These are phyloP conservation scores for Tylochromis polylepis DNA, from an alignment of 2,113 vertebrate species.

Conservation along the genomic window DNA sequence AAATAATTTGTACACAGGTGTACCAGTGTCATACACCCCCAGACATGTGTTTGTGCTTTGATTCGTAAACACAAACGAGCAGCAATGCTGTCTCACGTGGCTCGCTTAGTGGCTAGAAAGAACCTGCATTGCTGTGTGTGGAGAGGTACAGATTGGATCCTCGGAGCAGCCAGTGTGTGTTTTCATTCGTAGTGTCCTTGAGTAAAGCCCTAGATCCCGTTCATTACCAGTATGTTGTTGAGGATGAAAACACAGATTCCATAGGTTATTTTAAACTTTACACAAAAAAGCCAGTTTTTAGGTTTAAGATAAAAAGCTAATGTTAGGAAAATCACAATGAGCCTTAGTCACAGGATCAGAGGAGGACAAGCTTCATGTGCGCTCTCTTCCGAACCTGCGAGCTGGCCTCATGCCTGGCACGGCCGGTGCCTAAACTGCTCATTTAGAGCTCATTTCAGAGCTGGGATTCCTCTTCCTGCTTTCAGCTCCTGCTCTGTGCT, in stretches of 20 bases:
- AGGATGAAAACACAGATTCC: neutral
- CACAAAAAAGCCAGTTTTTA: neutral
- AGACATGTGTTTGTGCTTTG: neutral
- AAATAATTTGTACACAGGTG: neutral
- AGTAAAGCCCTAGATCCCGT: neutral
- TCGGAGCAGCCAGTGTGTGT: neutral
- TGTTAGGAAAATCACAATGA: neutral
- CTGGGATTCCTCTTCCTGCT: constrained; percentile 15
- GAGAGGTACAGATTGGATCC: neutral
- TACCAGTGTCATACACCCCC: neutral
- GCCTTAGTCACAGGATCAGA: neutral
- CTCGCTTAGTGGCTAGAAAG: neutral
- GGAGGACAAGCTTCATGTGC: neutral
- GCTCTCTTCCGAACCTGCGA: constrained; percentile 7
- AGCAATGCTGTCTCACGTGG: neutral
- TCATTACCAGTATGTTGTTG: neutral
- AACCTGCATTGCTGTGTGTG: neutral
- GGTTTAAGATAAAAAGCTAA: neutral
- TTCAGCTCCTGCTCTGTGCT: neutral
- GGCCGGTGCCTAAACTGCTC: constrained; percentile 16
- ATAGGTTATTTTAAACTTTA: neutral
- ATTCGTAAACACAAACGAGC: neutral
- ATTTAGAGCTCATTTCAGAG: constrained; percentile 24
- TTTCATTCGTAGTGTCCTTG: neutral
- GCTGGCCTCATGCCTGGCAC: constrained; percentile 2